Base-by-base conservation (phyloP, 2,888 invertebrate species). In the Drosophila algonquin region DNA sequence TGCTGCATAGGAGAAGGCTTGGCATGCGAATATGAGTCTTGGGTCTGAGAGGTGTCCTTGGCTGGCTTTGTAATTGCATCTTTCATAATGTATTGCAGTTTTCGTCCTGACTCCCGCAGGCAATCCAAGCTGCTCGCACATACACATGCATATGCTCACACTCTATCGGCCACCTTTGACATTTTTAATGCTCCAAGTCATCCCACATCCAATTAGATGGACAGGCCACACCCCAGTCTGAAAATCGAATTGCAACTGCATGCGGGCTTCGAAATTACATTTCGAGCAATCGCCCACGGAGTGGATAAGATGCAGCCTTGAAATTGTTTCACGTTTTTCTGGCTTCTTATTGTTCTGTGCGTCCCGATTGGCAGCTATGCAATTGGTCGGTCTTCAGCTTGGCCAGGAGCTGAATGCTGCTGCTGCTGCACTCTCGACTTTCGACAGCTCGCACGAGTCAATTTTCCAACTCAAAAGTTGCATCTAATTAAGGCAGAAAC, bases 381-480 rank as follows among this genome's bases (percentile, higher is more conserved):
- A 14, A 14, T 40, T 40, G 14, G 14, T 6, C 14, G 40, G 40
- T 14, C 40, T 40, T 40, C 40, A 14, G 40, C 40, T 2, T 14
- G 14, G 12, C 35, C 12, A 35, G 35, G 35, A 40, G 14, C 14
- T 32, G 32, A 32, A 3, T 32, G 35, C 35, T 12, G 12, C 35
- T 35, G 5, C 14, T 35, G 35, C 3, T 32, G 32, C 40, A 1
- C 14, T 18, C 18, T 18, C 18, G 18, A 18, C 18, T 18, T 2
- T 18, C 18, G 18, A 18, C 18, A 18, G 18, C 18, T 18, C 18
- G 18, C 40, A 4, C 14, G 40, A n/a, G 40, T 40, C 45, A 56
- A 51, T 56, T 57, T 69, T 24, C 3, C n/a, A 21, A 24, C 18
- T 47, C 10, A 5, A 24, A 48, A 70, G 71, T 71, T 59, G 44